A percentile compares a stretch with the other conserved stretches of the same genome.
Evolutionary conservation across 2,888 invertebrate species (phyloP).

Genomic region (Cheiracanthium punctorium): DNA sequence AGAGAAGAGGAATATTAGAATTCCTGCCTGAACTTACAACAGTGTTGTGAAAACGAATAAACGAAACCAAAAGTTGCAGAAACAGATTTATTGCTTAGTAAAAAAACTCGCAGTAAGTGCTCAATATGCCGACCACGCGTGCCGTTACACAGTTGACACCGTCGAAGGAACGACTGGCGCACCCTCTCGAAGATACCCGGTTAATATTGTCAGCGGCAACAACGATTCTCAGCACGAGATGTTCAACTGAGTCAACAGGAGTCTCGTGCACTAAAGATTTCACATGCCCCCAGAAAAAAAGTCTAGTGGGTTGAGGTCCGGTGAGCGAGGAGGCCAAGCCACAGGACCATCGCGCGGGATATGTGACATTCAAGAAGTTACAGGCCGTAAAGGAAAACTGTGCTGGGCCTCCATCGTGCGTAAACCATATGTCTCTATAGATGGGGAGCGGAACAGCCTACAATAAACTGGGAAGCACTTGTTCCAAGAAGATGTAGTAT

Average conservation of each 20-base stretch:
- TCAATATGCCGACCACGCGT: neutral
- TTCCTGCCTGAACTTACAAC: too few relatives aligned
- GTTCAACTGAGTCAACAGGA: neutral
- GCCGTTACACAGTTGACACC: neutral
- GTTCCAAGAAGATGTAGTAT: neutral
- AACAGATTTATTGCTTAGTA: too few relatives aligned
- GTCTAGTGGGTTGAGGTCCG: neutral
- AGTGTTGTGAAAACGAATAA: too few relatives aligned
- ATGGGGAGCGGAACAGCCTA: neutral
- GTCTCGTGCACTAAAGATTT: neutral
- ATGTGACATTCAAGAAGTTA: neutral
- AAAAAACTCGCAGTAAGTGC: neutral
- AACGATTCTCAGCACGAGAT: neutral
- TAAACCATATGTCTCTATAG: constrained; percentile 7
- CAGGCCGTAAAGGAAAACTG: neutral
- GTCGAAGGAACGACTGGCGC: constrained; percentile 1
- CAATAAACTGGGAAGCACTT: constrained; percentile 8
- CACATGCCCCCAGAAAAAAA: neutral
- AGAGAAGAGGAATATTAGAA: too few relatives aligned
- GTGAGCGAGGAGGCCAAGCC: neutral
- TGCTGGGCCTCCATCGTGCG: neutral
- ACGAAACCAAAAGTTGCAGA: too few relatives aligned
- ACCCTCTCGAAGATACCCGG: neutral
- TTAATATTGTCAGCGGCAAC: neutral
- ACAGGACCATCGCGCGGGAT: constrained; percentile 10